Conservation (phyloP, 1,140 invertebrate species). For the Solen grandis region DNA sequence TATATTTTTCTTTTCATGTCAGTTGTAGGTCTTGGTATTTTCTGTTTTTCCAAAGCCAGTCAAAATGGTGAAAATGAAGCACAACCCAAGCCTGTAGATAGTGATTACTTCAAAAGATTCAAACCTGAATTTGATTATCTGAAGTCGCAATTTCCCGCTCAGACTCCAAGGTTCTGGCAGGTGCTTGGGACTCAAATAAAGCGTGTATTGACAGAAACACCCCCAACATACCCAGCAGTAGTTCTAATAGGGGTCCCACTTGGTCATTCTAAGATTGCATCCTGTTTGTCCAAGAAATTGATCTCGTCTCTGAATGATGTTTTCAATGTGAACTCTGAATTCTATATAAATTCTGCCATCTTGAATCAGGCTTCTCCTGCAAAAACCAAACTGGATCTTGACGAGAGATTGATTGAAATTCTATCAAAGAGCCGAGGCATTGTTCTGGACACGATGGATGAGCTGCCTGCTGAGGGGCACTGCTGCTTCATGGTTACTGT, state of each 20-base stretch:
- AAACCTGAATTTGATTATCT: constrained; percentile 29
- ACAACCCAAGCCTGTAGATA: too few relatives aligned
- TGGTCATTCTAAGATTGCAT: constrained; percentile 32
- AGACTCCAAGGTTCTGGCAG: constrained; percentile 57
- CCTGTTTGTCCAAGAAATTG: constrained; percentile 50
- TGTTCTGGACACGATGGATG: constrained; percentile 69
- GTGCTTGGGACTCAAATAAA: constrained; percentile 43
- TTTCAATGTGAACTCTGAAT: constrained; percentile 26
- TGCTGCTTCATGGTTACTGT: constrained; percentile 74
- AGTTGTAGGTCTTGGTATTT: too few relatives aligned
- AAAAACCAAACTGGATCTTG: constrained; percentile 61
- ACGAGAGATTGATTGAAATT: constrained; percentile 51
- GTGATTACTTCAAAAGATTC: constrained; percentile 14
- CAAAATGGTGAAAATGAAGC: too few relatives aligned
- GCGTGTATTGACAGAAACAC: constrained; percentile 53
- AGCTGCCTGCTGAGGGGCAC: constrained; percentile 59
- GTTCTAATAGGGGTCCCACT: constrained; percentile 58
- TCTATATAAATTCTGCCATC: constrained; percentile 37
- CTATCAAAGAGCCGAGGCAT: constrained; percentile 54
- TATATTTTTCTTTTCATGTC: too few relatives aligned
- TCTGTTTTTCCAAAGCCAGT: too few relatives aligned
- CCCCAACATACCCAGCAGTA: constrained; percentile 63
- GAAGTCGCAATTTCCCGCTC: constrained; percentile 27
- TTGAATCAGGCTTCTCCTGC: constrained; percentile 21
- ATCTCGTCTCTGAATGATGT: constrained; percentile 27